A percentile compares a stretch with the other conserved stretches of the same genome.
Evolutionary conservation across 2,888 invertebrate genomes (phyloP).

Genomic region (Drosophila barbarae): DNA sequence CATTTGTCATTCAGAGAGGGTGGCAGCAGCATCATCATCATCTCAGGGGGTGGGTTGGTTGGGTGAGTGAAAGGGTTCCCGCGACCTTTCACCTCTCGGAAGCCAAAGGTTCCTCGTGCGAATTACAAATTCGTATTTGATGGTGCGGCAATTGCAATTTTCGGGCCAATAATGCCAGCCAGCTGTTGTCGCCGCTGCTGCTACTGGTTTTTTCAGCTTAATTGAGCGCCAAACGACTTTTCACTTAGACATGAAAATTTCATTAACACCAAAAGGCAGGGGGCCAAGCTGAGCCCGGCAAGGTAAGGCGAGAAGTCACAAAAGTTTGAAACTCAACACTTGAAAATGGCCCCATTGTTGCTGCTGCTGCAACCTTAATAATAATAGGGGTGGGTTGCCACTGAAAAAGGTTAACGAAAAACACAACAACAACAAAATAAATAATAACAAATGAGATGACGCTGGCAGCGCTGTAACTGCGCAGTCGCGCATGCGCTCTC

Average conservation of each 20-base stretch:
- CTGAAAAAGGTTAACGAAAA: constrained; percentile 53
- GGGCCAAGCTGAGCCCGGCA: background rate
- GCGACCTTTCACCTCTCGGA: constrained; percentile 23
- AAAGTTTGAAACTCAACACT: constrained; percentile 51
- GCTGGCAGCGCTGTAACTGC: constrained; percentile 26
- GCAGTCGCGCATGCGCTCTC: constrained; percentile 44
- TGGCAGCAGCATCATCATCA: constrained; percentile 14
- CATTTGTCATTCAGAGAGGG: constrained; percentile 33
- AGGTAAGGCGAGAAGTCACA: background rate
- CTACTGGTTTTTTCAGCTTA: constrained; percentile 46
- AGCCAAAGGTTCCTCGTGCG: constrained; percentile 3
- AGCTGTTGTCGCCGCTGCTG: constrained; percentile 15
- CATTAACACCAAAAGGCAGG: constrained; percentile 48
- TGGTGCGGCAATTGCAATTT: constrained; percentile 40
- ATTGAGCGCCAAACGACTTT: constrained; percentile 67
- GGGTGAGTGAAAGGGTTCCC: constrained; percentile 20
- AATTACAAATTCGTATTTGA: constrained; percentile 39
- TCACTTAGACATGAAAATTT: constrained; percentile 64
- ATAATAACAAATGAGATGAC: constrained; percentile 29
- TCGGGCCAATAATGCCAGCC: constrained; percentile 41
- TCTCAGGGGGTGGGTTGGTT: constrained; percentile 1
- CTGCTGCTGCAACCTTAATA: constrained; percentile 6
- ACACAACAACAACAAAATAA: background rate
- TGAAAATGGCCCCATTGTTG: constrained; percentile 56
- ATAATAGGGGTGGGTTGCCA: constrained; percentile 46